phyloP scores from a whole-genome alignment of 2,797 vertebrate species.

The Chromobotia macracanthus region DNA sequence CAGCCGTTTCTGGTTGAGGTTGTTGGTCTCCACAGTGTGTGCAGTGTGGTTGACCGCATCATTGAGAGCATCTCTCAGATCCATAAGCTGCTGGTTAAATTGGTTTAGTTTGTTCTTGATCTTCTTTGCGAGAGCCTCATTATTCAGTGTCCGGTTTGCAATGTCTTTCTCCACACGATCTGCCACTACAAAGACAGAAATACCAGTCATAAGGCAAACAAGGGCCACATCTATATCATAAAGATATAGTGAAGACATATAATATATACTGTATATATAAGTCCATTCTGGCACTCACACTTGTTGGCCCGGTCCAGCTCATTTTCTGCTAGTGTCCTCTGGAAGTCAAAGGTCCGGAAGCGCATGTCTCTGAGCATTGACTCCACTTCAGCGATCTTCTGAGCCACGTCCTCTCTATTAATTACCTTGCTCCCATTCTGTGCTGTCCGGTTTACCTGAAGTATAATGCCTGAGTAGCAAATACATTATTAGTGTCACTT shows the following conservation, averaged over 20 bases:
- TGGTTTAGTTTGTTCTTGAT: conserved; percentile 73
- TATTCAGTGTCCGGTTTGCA: conserved; percentile 70
- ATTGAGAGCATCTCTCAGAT: conserved; percentile 88
- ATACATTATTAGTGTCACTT: not conserved
- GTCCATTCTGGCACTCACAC: conserved; percentile 73
- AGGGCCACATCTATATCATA: not conserved
- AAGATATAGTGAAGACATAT: too few relatives aligned
- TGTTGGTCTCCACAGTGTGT: conserved; percentile 83
- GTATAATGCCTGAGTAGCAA: conserved; percentile 72
- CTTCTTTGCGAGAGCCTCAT: conserved; percentile 68
- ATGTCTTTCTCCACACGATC: conserved; percentile 79
- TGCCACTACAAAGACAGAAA: conserved; percentile 76
- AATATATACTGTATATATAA: too few relatives aligned
- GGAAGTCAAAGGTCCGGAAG: conserved; percentile 71
- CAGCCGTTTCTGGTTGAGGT: conserved; percentile 82
- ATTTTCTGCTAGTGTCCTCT: conserved; percentile 72
- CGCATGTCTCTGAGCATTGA: conserved; percentile 87
- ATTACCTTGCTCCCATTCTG: conserved; percentile 71
- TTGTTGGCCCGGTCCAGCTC: conserved; percentile 82
- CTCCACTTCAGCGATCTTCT: conserved; percentile 80
- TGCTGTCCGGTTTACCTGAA: conserved; percentile 70
- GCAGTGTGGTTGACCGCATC: conserved; percentile 85
- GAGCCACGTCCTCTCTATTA: conserved; percentile 70
- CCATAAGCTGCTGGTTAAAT: conserved; percentile 85
- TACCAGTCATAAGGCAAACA: not conserved